Conservation (phyloP, 2,113 vertebrate genomes). For the Nanger granti region DNA sequence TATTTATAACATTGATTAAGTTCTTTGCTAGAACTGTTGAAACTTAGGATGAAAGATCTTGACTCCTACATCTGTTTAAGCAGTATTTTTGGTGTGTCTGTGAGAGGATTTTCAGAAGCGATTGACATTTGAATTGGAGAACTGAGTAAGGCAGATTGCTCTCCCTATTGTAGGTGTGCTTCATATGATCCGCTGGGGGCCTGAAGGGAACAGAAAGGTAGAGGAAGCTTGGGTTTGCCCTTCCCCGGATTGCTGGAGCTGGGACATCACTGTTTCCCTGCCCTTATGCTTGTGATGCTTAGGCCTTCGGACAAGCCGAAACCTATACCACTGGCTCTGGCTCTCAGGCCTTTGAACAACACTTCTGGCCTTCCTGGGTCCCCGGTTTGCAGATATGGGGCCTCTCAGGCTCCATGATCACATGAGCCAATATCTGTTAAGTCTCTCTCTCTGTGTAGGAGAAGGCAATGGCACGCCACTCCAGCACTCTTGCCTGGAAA, state of each 20-base stretch:
- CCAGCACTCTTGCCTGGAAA: too few species aligned
- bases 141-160: background rate
- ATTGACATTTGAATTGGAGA: background rate
- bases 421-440: background rate
- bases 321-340: background rate
- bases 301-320: background rate
- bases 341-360: background rate
- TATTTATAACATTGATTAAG: background rate
- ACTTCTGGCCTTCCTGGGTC: background rate
- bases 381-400: background rate
- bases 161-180: background rate
- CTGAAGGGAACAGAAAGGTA: background rate
- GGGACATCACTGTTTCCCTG: background rate
- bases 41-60: background rate
- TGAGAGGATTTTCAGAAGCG: background rate
- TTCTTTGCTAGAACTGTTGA: background rate
- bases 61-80: background rate
- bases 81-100: background rate
- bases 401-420: background rate
- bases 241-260: background rate
- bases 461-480: too few species aligned
- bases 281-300: background rate
- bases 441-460: background rate
- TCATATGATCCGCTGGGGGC: rapidly evolving
- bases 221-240: background rate